Conservation (phyloP, 2,113 vertebrate species). For the Suricata suricatta region DNA sequence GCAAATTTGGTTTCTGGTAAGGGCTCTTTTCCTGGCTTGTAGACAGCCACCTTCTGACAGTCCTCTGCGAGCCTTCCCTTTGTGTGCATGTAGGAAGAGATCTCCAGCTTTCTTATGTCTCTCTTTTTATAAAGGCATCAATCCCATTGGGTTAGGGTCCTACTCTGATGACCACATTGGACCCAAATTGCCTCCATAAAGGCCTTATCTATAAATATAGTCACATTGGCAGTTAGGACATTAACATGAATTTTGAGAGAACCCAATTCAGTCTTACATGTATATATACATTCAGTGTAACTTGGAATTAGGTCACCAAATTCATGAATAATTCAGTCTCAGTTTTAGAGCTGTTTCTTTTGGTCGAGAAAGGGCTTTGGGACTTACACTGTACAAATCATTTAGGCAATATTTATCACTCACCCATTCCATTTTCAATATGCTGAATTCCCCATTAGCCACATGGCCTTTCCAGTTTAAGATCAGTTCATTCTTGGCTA, state of each 20-base stretch:
- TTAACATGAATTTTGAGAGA: neutral
- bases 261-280: neutral
- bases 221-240: neutral
- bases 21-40: too few species aligned
- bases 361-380: neutral
- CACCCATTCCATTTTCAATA: neutral
- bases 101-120: rapidly evolving
- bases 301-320: neutral
- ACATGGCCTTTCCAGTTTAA: neutral
- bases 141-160: neutral
- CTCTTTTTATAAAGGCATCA: neutral
- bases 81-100: neutral
- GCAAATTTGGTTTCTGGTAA: neutral
- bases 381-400: neutral
- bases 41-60: neutral
- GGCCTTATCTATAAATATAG: neutral
- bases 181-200: neutral
- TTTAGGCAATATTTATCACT: neutral
- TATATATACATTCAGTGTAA: neutral
- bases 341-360: neutral
- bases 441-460: neutral
- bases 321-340: neutral
- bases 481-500: neutral
- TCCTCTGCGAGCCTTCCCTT: neutral
- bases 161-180: neutral